phyloP scores from a whole-genome alignment of 2,113 vertebrate genomes.

The Dicentrarchus labrax region DNA sequence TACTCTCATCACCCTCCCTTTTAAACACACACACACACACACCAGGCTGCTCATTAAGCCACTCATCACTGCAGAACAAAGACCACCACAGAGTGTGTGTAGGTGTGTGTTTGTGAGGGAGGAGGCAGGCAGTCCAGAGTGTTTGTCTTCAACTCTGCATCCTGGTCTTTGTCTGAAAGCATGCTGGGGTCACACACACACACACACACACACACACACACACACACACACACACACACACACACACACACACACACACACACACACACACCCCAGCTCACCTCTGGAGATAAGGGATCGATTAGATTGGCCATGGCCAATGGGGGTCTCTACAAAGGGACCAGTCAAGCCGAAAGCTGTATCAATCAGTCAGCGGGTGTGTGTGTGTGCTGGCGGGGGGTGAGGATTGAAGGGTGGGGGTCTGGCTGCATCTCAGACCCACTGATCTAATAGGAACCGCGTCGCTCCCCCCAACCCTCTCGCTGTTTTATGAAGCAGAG shows the following conservation, averaged over 20 bases:
- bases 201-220: conserved; percentile 13
- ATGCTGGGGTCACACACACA: conserved; percentile 26
- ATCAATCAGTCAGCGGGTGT: conserved; percentile 58
- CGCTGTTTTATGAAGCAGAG: conserved; percentile 68
- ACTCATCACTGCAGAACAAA: conserved; percentile 71
- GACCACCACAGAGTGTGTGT: conserved; percentile 53
- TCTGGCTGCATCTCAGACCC: conserved; percentile 56
- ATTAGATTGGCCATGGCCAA: conserved; percentile 51
- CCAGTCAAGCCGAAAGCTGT: conserved; percentile 55
- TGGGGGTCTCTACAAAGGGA: conserved; percentile 53
- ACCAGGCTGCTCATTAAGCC: conserved; percentile 66
- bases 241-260: conserved; percentile 17
- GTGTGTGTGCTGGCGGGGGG: conserved; percentile 20
- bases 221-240: conserved; percentile 27
- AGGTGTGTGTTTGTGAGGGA: conserved; percentile 46
- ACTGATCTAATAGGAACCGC: conserved; percentile 66
- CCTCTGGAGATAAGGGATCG: conserved; percentile 69
- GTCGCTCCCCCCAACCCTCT: neutral
- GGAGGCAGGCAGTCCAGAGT: neutral
- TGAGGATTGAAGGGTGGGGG: conserved; percentile 20
- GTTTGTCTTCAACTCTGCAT: conserved; percentile 47
- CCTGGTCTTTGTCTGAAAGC: conserved; percentile 61
- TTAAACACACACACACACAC: conserved; percentile 54
- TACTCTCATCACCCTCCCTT: conserved; percentile 62
- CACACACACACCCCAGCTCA: conserved; percentile 40